Evolutionary conservation across 2,113 vertebrate species (phyloP), one percentile per base, ranked within the genome.

Genomic region (Recurvirostra avosetta): DNA sequence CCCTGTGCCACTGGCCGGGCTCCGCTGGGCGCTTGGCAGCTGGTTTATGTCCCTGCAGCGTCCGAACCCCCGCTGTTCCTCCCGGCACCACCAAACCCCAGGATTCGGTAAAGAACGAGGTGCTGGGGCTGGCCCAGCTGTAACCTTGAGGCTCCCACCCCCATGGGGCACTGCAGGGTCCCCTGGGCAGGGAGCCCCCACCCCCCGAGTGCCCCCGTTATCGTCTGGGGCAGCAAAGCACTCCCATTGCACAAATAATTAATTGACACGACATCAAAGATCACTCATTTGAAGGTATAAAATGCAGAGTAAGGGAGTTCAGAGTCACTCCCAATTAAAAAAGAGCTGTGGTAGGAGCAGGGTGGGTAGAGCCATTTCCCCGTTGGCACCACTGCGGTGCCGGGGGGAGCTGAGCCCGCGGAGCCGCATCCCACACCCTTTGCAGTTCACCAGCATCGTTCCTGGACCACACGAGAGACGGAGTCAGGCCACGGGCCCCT

Each of bases 351-450:
- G 18, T 23, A 20, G 30, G 45, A 36, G 56, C 29, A 16, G 75
- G 73, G 65, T 13, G 1, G 3, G 38, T 8, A 13, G 50, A 81
- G 52, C 38, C 66, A 4, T 43, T 77, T 83, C 45, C 92, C 65
- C 16, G 50, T 2, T 41, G 88, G 52, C 47, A 66, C 20, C 0
- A 1, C 19, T 14, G 36, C 0, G 2, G 41, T 1, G 15, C 29
- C 7, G n/a, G 70, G 49, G 18, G 49, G 55, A 74, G 56, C 25
- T 11, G 74, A 50, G 49, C 49, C 49, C 6, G 49, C 22, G 49
- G 49, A 61, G 66, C 56, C 11, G 3, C 38, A 30, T 47, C 38
- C 52, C 32, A 38, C 22, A 6, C 7, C 2, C 18, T 47, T 47
- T 11, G 45, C 74, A 53, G 27, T 15, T 67, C 70, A 23, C 8